These are phyloP conservation scores for Bradypus variegatus DNA, from an alignment of 2,797 vertebrate genomes.

Conservation along the genomic window DNA sequence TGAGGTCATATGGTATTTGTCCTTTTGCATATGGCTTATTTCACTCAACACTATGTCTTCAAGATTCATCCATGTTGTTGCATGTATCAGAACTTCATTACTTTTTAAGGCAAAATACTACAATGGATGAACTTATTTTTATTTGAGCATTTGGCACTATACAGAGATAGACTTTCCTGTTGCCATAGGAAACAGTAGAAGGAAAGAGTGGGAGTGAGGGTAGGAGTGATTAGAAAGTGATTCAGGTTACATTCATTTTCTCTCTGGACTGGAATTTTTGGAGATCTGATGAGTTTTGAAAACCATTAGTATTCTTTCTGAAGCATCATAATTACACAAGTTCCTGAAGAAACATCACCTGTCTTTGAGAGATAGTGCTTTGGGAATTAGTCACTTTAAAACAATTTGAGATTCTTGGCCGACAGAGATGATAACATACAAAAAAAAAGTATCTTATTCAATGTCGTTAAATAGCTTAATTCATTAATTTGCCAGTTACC, in stretches of 20 bases:
- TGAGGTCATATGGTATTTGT: no score
- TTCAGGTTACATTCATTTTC: background rate
- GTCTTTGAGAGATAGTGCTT: background rate
- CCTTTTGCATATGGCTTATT: no score
- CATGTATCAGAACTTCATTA: no score
- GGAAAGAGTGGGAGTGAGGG: background rate
- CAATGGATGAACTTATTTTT: background rate
- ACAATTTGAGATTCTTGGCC: constrained; percentile 9
- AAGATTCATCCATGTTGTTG: no score
- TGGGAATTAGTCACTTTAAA: constrained; percentile 18
- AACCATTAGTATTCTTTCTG: background rate
- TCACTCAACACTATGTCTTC: no score
- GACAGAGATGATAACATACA: background rate
- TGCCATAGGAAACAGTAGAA: constrained; percentile 14
- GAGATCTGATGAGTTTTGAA: background rate
- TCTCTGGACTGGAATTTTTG: background rate
- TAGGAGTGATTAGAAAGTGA: background rate
- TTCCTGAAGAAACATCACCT: constrained; percentile 18
- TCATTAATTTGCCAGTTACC: background rate
- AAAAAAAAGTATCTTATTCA: background rate
- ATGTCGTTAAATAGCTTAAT: constrained; percentile 18
- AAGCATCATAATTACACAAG: background rate
- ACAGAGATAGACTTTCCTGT: background rate
- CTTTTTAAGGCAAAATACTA: no score
- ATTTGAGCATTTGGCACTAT: background rate